Evolutionary conservation across 64 coral and sea anemone genomes (phyloP).

Genomic region (Trachythela sp.): DNA sequence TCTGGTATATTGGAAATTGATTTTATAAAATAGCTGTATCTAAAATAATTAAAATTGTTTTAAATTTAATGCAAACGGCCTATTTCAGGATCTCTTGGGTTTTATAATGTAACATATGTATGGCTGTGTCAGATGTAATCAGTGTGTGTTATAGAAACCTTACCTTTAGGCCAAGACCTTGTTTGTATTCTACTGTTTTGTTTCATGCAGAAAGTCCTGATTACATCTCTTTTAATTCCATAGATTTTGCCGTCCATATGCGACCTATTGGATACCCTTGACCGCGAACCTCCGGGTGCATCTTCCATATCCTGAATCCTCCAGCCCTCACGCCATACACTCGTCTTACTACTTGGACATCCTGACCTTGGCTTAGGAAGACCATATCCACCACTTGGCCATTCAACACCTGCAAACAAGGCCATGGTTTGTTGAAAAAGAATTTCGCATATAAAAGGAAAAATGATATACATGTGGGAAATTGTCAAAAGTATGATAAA

Average conservation of each 20-base stretch:
- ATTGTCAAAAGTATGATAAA: no score
- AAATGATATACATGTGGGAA: no score
- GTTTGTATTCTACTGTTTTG: neutral
- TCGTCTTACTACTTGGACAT: neutral
- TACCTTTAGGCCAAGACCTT: neutral
- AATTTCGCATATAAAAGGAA: no score
- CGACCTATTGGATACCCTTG: neutral
- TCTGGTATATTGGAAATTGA: no score
- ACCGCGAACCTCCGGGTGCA: neutral
- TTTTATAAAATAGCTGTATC: no score
- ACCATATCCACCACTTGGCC: no score
- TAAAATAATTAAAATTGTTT: no score
- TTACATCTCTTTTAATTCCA: neutral
- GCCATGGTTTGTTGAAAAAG: neutral
- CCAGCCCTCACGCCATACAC: neutral
- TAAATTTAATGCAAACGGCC: no score
- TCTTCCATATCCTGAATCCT: no score
- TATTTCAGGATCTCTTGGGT: no score
- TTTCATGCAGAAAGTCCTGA: slow-evolving; percentile 44
- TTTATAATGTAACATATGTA: no score
- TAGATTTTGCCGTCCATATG: neutral
- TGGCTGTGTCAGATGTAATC: no score
- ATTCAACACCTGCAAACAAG: neutral
- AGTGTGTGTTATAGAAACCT: neutral
- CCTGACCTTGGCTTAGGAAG: slow-evolving; percentile 26